phyloP scores from a whole-genome alignment of 1,140 invertebrate genomes.

The Lepidurus arcticus region DNA sequence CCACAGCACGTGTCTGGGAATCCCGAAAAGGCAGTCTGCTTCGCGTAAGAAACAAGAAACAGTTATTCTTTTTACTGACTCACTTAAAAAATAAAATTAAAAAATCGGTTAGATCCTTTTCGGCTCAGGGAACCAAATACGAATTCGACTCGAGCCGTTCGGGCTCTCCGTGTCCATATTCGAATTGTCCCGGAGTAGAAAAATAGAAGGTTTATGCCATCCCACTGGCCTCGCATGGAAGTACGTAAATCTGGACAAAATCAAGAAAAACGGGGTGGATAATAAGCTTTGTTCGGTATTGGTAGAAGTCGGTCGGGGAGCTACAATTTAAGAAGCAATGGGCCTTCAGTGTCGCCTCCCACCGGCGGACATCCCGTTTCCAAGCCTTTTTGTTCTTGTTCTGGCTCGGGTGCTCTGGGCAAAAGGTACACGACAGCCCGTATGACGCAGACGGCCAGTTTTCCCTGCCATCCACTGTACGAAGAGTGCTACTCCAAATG shows the following conservation, averaged over 20 bases:
- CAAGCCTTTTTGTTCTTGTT: neutral
- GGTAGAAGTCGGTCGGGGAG: neutral
- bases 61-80: neutral
- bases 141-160: constrained; percentile 34
- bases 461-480: constrained; percentile 31
- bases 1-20: constrained; percentile 22
- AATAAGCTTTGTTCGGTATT: neutral
- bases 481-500: constrained; percentile 31
- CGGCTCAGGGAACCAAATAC: constrained; percentile 28
- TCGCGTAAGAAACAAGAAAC: constrained; percentile 28
- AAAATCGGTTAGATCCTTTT: constrained; percentile 29
- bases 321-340: neutral
- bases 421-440: neutral
- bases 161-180: constrained; percentile 34
- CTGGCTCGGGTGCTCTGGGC: neutral
- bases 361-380: neutral
- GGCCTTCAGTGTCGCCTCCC: neutral
- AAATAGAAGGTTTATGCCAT: neutral
- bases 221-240: neutral
- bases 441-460: neutral
- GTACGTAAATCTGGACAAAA: neutral
- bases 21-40: constrained; percentile 34
- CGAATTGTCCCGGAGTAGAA: neutral
- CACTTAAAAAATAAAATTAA: neutral
- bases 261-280: neutral